A percentile compares a stretch with the other conserved stretches of the same genome.
Evolutionary conservation across 2,113 vertebrate species (phyloP).

Genomic region (Tachycineta bicolor): DNA sequence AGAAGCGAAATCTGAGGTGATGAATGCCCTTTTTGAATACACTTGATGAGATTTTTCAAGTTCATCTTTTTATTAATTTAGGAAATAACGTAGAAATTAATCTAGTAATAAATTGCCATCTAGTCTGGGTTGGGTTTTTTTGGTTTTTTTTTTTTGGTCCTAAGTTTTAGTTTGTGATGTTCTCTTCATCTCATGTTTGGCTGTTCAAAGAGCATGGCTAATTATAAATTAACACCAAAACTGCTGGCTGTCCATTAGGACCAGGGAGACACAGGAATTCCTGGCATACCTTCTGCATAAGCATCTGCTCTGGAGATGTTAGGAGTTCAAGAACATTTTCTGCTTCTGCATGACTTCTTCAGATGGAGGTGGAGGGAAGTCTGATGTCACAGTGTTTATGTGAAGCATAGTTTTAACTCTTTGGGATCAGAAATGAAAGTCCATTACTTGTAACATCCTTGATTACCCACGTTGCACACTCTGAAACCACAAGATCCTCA

Average conservation of each 20-base stretch:
- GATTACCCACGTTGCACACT: background rate
- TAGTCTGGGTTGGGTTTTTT: background rate
- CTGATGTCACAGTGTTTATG: background rate
- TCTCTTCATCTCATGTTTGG: background rate
- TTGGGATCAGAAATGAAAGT: background rate
- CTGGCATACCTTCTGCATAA: background rate
- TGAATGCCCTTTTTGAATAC: background rate
- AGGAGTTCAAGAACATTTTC: background rate
- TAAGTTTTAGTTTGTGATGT: background rate
- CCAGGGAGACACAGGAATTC: background rate
- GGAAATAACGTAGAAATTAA: background rate
- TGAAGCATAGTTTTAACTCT: background rate
- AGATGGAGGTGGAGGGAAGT: background rate
- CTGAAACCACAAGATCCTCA: background rate
- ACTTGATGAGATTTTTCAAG: background rate
- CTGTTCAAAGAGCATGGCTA: background rate
- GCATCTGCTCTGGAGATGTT: background rate
- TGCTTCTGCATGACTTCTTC: background rate
- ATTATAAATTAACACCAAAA: conserved; percentile 1
- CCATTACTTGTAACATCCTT: background rate
- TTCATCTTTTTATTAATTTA: background rate
- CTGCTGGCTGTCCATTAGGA: background rate
- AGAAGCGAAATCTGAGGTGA: background rate
- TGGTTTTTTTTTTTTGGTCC: background rate
- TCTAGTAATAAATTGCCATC: background rate